phyloP scores from a whole-genome alignment of 1,140 invertebrate genomes.

The Megathymus violae region DNA sequence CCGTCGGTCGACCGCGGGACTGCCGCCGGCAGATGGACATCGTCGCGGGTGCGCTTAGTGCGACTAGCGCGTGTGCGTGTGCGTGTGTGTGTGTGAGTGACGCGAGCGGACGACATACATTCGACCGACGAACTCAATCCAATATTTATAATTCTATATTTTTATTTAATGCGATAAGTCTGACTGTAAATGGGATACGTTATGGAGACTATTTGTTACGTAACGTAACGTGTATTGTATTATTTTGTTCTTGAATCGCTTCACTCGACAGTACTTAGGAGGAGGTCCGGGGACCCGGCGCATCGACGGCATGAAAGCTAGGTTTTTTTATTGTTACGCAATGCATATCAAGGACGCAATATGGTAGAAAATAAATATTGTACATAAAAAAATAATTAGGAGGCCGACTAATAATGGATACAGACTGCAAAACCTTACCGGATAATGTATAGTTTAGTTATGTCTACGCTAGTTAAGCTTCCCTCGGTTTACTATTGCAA shows the following conservation, averaged over 20 bases:
- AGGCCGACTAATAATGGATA: slow-evolving; percentile 72
- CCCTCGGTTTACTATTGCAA: slow-evolving; percentile 76
- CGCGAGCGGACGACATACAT: slow-evolving; percentile 14
- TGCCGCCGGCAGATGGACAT: no score
- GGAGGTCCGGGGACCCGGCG: slow-evolving; percentile 58
- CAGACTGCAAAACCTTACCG: slow-evolving; percentile 78
- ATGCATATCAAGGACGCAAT: slow-evolving; percentile 84
- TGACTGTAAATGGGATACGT: slow-evolving; percentile 72
- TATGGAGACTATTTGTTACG: slow-evolving; percentile 61
- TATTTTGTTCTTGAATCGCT: slow-evolving; percentile 71
- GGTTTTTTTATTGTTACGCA: slow-evolving; percentile 83
- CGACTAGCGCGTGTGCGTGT: slow-evolving; percentile 3
- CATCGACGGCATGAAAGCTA: slow-evolving; percentile 78
- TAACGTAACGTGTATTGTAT: slow-evolving; percentile 68
- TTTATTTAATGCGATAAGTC: slow-evolving; percentile 82
- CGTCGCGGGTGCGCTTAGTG: not conserved
- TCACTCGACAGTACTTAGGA: slow-evolving; percentile 78
- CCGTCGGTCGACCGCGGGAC: no score
- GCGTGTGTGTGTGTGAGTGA: slow-evolving; percentile 25
- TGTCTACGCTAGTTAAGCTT: slow-evolving; percentile 81
- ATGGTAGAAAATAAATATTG: slow-evolving; percentile 84
- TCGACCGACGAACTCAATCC: slow-evolving; percentile 40
- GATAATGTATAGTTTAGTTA: slow-evolving; percentile 79
- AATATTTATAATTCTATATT: slow-evolving; percentile 81
- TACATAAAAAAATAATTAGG: slow-evolving; percentile 78